phyloP scores from a whole-genome alignment of 2,888 invertebrate species.

The Busseola fusca region DNA sequence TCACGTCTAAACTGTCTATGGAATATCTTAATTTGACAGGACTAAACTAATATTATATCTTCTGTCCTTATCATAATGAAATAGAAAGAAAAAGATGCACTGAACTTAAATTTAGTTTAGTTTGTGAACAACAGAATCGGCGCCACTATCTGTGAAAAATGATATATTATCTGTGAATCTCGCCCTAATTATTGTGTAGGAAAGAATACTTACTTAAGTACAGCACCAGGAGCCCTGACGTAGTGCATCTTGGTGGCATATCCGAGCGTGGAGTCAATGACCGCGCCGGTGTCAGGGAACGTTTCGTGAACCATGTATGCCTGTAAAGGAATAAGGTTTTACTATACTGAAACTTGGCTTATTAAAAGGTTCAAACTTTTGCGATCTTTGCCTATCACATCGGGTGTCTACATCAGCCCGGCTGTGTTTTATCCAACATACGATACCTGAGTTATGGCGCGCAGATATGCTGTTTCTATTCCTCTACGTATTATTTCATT shows the following conservation, averaged over 20 bases:
- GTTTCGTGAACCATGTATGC: conserved; percentile 97
- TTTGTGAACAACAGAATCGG: no score
- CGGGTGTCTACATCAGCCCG: background rate
- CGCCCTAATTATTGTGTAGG: background rate
- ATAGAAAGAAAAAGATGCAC: no score
- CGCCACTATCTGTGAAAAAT: no score
- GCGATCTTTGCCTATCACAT: background rate
- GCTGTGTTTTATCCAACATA: background rate
- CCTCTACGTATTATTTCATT: background rate
- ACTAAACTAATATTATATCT: no score
- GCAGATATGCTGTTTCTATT: background rate
- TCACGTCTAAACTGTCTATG: no score
- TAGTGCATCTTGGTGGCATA: conserved; percentile 93
- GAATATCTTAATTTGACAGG: no score
- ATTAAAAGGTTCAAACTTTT: background rate
- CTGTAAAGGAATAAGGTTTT: conserved; percentile 60
- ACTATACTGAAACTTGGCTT: background rate
- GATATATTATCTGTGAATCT: background rate
- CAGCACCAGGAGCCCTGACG: conserved; percentile 89
- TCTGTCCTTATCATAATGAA: no score
- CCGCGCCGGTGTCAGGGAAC: conserved; percentile 93
- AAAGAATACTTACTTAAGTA: conserved; percentile 82
- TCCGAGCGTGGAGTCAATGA: conserved; percentile 95
- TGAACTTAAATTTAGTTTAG: no score
- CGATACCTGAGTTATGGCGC: background rate